phyloP scores from a whole-genome alignment of 2,888 invertebrate genomes.

The Liodrosophila aerea region DNA sequence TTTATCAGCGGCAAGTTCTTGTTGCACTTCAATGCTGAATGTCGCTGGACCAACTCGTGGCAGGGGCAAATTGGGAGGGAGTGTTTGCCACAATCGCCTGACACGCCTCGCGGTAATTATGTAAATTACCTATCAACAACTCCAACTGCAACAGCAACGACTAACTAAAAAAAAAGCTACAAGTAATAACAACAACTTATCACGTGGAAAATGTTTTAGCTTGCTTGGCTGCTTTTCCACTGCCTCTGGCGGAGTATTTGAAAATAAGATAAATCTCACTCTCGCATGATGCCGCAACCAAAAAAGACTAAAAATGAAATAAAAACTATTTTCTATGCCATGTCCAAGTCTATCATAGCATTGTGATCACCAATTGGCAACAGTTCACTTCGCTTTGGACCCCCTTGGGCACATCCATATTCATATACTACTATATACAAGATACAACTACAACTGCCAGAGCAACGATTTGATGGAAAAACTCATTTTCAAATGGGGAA shows the following conservation, averaged over 20 bases:
- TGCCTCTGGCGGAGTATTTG: constrained; percentile 40
- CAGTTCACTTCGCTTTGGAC: constrained; percentile 36
- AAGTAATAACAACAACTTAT: constrained; percentile 51
- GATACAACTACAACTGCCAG: no score
- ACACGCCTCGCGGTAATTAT: constrained; percentile 66
- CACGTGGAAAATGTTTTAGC: constrained; percentile 35
- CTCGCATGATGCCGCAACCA: constrained; percentile 28
- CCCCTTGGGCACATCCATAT: constrained; percentile 22
- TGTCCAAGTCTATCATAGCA: constrained; percentile 42
- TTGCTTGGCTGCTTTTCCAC: constrained; percentile 44
- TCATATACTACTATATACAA: not conserved
- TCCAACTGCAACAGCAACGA: constrained; percentile 1
- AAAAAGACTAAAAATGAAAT: constrained; percentile 1
- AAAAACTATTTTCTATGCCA: constrained; percentile 49
- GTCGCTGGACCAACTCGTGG: constrained; percentile 18
- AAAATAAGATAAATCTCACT: constrained; percentile 59
- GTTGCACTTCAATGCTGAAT: constrained; percentile 23
- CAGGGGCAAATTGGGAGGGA: constrained; percentile 22
- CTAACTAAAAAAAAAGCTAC: constrained; percentile 19
- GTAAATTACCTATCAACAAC: constrained; percentile 66
- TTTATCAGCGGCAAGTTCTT: no score
- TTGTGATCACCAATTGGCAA: constrained; percentile 48
- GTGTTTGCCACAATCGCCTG: constrained; percentile 30
- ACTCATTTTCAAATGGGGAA: no score
- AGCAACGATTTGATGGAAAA: no score